Percentiles rank a stretch among this genome's conserved stretches.
Conservation (phyloP, 2,113 vertebrate genomes). For the Phodopus roborovskii region DNA sequence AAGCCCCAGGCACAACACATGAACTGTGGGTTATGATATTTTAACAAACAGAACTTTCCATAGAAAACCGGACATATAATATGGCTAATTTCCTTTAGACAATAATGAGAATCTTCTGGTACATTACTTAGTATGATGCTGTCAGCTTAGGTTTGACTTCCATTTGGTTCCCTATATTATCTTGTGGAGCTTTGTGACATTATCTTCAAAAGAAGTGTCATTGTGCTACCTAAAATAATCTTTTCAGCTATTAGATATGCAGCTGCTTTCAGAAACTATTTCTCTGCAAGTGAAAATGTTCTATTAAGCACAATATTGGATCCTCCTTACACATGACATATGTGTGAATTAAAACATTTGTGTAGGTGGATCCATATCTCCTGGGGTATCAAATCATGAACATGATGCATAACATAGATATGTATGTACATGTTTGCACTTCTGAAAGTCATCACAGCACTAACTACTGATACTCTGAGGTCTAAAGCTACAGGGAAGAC, state of each 20-base stretch:
- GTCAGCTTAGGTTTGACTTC: conserved; percentile 13
- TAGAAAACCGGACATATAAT: conserved; percentile 5
- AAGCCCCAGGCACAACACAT: neutral
- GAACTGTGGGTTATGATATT: conserved; percentile 27
- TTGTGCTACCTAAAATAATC: conserved; percentile 14
- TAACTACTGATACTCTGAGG: conserved; percentile 60
- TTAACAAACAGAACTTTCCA: conserved; percentile 43
- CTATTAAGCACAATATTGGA: conserved; percentile 26
- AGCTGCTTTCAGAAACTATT: conserved; percentile 18
- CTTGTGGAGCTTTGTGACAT: neutral
- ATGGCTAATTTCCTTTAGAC: conserved; percentile 42
- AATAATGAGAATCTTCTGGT: neutral
- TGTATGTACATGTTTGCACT: neutral
- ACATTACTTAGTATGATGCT: neutral
- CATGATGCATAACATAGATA: neutral
- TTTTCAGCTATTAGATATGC: neutral
- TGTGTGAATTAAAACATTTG: neutral
- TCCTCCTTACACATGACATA: conserved; percentile 19
- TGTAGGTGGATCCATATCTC: neutral
- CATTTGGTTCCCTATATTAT: neutral
- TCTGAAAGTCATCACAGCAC: conserved; percentile 48
- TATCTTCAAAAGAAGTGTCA: conserved; percentile 7
- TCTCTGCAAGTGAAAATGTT: conserved; percentile 45
- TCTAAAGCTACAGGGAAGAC: conserved; percentile 54
- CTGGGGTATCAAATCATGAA: neutral